Base-by-base conservation (phyloP, 1,140 invertebrate species). In the Aphelenchoides fujianensis region DNA sequence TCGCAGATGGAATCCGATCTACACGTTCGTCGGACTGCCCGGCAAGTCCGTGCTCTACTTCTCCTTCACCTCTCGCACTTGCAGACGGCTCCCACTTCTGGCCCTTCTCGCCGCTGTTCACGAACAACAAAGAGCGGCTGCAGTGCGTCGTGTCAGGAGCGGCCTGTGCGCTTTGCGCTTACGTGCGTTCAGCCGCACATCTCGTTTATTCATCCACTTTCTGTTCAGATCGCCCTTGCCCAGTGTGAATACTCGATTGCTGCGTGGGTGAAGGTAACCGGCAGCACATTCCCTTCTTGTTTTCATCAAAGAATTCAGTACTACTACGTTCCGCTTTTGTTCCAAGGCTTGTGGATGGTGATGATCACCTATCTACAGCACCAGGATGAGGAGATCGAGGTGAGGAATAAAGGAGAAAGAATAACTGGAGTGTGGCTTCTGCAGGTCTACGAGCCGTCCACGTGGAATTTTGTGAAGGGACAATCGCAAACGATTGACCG, bases 281-380 rank as follows among this genome's bases (percentile, higher is more conserved):
- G n/a, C n/a, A n/a, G n/a, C n/a, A n/a, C n/a, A n/a, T n/a, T n/a
- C n/a, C n/a, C n/a, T n/a, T n/a, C n/a, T n/a, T n/a, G n/a, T n/a
- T n/a, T n/a, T n/a, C n/a, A n/a, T n/a, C n/a, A n/a, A n/a, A n/a
- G n/a, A n/a, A n/a, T n/a, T n/a, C n/a, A 81, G 32, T 84, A 85
- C 74, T 86, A 85, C 69, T 68, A 82, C 3, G 73, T 84, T 23
- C 85, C 85, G 9, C 69, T 80, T 30, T 73, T 84, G 34, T 77
- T 85, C 59, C 85, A 85, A 72, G 84, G 76, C 12, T 74, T 72
- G 48, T 82, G 77, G 75, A 74, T 81, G 1, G 82, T 86, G 53
- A 80, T 85, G 59, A 83, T 86, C 32, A 86, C 85, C 2, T 86
- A 86, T 67, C 78, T 86, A n/a, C 85, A 86, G 67, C 85, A 86